Percentiles rank a stretch among this genome's conserved stretches.
These are phyloP conservation scores for Girardia tigrina DNA, from an alignment of 2,888 invertebrate species.

Conservation along the genomic window DNA sequence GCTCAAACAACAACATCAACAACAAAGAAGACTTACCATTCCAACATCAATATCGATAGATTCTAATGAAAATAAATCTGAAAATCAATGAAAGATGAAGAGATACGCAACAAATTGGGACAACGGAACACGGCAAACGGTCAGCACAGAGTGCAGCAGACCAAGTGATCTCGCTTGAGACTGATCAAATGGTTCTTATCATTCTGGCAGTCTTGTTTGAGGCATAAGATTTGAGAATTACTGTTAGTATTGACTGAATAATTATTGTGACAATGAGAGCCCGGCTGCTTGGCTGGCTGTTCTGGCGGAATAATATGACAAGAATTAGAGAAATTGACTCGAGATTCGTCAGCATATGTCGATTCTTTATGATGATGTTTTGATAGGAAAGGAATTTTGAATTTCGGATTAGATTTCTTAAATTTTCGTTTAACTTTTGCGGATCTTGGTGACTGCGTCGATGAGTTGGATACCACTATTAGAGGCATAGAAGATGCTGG, in stretches of 20 bases:
- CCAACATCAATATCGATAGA: not conserved
- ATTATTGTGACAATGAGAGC: no score
- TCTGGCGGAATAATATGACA: not conserved
- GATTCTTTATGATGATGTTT: not conserved
- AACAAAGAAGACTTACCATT: no score
- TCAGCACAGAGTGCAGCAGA: not conserved
- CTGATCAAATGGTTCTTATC: not conserved
- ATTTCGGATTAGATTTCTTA: not conserved
- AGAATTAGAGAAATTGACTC: not conserved
- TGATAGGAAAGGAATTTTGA: not conserved
- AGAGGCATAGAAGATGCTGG: not conserved
- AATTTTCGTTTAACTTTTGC: not conserved
- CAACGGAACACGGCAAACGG: not conserved
- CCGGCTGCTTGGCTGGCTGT: not conserved
- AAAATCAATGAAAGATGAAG: conserved; percentile 16
- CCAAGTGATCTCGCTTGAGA: conserved; percentile 1
- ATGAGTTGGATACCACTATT: not conserved
- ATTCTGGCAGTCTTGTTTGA: not conserved
- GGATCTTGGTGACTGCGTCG: not conserved
- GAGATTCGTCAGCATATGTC: not conserved
- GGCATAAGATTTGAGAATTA: not conserved
- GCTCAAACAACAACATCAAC: no score
- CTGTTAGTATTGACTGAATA: not conserved
- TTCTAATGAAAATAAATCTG: conserved; percentile 12
- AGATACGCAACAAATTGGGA: not conserved